A percentile compares a stretch with the other conserved stretches of the same genome.
Conservation (phyloP, 1,140 invertebrate species). For the Drosophila willistoni region DNA sequence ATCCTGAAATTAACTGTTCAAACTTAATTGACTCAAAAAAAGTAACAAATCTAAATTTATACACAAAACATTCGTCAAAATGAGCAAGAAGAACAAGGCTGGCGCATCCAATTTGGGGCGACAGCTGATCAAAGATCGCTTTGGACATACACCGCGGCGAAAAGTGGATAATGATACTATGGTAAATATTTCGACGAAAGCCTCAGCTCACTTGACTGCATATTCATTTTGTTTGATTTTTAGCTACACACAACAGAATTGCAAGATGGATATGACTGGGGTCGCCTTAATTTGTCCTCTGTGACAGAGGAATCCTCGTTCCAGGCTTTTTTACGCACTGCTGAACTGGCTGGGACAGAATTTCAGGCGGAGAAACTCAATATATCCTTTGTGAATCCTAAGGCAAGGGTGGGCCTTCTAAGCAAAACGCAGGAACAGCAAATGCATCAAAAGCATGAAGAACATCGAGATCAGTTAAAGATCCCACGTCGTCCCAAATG, state of each 20-base stretch:
- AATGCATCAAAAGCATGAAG: conserved; percentile 86
- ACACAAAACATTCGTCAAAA: conserved; percentile 20
- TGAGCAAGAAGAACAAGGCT: conserved; percentile 75
- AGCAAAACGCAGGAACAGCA: conserved; percentile 86
- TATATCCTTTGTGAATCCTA: conserved; percentile 85
- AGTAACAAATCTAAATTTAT: neutral
- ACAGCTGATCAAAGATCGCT: conserved; percentile 90
- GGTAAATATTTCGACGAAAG: conserved; percentile 76
- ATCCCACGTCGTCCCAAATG: conserved; percentile 95
- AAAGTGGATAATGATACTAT: conserved; percentile 87
- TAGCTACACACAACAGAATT: conserved; percentile 94
- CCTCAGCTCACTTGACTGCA: conserved; percentile 14
- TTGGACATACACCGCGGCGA: conserved; percentile 85
- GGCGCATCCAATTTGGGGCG: conserved; percentile 85
- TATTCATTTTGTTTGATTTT: conserved; percentile 47
- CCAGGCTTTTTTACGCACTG: conserved; percentile 97
- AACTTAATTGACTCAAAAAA: neutral
- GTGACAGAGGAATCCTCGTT: conserved; percentile 98
- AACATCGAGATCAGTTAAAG: conserved; percentile 87
- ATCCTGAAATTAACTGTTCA: conserved; percentile 6
- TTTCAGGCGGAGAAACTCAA: conserved; percentile 96
- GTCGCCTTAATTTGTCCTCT: conserved; percentile 93
- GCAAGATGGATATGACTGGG: conserved; percentile 95
- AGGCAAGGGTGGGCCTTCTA: conserved; percentile 86
- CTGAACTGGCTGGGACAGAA: conserved; percentile 95